phyloP scores from a whole-genome alignment of 2,113 vertebrate genomes.

The Brachypteracias leptosomus region DNA sequence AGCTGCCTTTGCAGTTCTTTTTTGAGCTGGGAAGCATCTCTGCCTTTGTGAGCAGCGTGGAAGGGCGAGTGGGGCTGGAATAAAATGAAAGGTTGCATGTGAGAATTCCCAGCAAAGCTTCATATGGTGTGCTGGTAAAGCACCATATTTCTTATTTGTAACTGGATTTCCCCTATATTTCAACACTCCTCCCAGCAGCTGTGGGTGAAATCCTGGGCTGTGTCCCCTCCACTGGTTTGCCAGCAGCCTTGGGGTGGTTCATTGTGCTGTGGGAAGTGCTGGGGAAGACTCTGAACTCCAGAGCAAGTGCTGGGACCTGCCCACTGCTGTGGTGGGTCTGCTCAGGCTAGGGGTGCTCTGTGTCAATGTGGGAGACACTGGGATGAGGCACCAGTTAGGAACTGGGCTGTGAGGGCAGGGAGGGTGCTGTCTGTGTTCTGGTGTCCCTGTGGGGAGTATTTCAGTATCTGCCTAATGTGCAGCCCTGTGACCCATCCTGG shows the following conservation, averaged over 20 bases:
- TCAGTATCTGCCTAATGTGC: not conserved
- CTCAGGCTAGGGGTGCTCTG: not conserved
- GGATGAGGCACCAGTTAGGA: not conserved
- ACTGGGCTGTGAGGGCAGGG: not conserved
- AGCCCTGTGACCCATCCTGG: not conserved
- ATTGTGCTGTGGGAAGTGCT: not conserved
- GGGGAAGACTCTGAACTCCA: not conserved
- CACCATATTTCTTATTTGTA: not conserved
- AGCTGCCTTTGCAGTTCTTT: not conserved
- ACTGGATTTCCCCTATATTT: too few relatives aligned
- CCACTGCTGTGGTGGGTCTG: accelerated
- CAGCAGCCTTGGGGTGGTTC: not conserved
- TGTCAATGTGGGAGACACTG: too few relatives aligned
- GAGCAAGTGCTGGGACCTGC: not conserved
- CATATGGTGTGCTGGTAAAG: not conserved
- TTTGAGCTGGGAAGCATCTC: not conserved
- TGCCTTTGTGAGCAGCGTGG: not conserved
- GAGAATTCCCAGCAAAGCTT: not conserved
- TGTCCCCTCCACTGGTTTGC: not conserved
- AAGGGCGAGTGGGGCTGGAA: not conserved
- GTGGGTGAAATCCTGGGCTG: not conserved
- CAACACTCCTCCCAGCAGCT: not conserved
- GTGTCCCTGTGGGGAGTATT: not conserved
- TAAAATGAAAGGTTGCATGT: not conserved
- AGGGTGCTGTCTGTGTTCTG: not conserved